Base-by-base conservation (phyloP, 2,888 invertebrate genomes). In the Metalampra italica region DNA sequence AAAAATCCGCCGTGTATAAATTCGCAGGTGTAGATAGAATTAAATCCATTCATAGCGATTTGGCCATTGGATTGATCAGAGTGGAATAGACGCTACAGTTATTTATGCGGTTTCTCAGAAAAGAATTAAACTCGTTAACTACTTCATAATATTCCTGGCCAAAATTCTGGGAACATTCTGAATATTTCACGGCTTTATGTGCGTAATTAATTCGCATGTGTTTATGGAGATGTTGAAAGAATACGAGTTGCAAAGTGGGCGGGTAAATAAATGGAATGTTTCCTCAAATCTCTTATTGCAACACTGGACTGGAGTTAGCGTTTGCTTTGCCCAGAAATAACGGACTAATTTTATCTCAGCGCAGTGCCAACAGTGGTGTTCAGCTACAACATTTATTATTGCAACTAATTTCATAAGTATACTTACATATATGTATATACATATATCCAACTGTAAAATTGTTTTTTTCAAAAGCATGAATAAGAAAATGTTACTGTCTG, bases 241-340 rank as follows among this genome's bases (percentile, higher is more conserved):
- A 62, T 58, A 58, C 59, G 59, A 65, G 59, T 66, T 60, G 64
- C 22, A 41, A 32, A 65, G 66, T 68, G 59, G 73, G 64, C 50
- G 44, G 64, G 59, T 71, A 74, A 30, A 9, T 36, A 36, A 78
- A 76, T 75, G 69, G 65, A 71, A 76, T 70, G 65, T 78, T 82
- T 78, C 80, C 82, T 75, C 68, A 77, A 79, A 76, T 77, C 72
- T 71, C 72, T 74, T 22, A 5, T 22, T 22, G 22, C 22, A 22
- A 22, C 22, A 22, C 22, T 22, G 22, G 22, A 22, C 22, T 22
- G 22, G 22, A 22, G 22, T 22, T 22, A 3, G 22, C 22, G 8
- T 65, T 69, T 67, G 63, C 57, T 52, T 51, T 51, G 43, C 65
- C 68, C 72, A 66, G 56, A 78, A 82, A 81, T 81, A 78, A 70